Conservation (phyloP, 2,888 invertebrate species). For the Hoplodrina blanda region DNA sequence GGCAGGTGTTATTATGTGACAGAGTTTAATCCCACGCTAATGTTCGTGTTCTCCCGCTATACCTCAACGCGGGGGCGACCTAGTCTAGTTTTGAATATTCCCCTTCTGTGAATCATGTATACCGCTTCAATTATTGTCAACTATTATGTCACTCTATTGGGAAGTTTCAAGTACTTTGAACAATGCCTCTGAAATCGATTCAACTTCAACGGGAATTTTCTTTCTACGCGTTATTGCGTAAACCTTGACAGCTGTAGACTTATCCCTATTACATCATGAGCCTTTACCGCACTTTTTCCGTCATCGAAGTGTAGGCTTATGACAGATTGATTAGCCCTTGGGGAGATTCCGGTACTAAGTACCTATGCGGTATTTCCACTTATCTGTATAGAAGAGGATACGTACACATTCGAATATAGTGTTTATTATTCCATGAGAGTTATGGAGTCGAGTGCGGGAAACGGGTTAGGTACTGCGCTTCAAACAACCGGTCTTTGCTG, state of each 20-base stretch:
- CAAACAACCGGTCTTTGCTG: slow-evolving; percentile 50
- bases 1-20: slow-evolving; percentile 74
- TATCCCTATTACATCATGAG: slow-evolving; percentile 8
- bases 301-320: slow-evolving; percentile 1
- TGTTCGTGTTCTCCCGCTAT: slow-evolving; percentile 70
- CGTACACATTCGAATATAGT: slow-evolving; percentile 10
- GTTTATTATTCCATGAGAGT: slow-evolving; percentile 36
- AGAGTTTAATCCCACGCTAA: slow-evolving; percentile 75
- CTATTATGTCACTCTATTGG: slow-evolving; percentile 4
- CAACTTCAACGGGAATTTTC: background rate
- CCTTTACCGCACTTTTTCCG: slow-evolving; percentile 8
- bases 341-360: background rate
- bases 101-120: slow-evolving; percentile 61
- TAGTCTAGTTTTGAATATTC: slow-evolving; percentile 69
- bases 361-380: background rate
- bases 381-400: slow-evolving; percentile 4
- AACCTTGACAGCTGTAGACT: background rate
- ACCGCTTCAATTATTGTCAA: slow-evolving; percentile 15
- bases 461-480: slow-evolving; percentile 49
- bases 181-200: background rate
- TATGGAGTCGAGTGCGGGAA: slow-evolving; percentile 37
- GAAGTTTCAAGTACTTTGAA: slow-evolving; percentile 12
- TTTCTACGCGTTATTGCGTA: background rate
- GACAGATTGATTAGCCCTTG: slow-evolving; percentile 17
- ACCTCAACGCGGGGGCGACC: slow-evolving; percentile 71